Conservation (phyloP, 1,140 invertebrate genomes). For the Caenorhabditis tropicalis region DNA sequence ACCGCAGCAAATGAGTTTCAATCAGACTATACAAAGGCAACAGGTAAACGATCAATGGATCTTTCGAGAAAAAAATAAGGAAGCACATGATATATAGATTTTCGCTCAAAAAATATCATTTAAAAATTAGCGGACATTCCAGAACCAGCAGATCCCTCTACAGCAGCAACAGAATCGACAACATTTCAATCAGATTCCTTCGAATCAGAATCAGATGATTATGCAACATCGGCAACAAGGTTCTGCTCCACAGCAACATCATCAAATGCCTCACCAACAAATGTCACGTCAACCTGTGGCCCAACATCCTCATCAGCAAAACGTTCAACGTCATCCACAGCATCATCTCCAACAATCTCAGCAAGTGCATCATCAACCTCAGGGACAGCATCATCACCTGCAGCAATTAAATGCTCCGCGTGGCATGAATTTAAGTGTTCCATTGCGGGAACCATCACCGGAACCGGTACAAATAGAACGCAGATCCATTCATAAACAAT, state of each 20-base stretch:
- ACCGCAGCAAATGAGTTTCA: no score
- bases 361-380: neutral
- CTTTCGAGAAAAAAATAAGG: no score
- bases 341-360: neutral
- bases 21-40: no score
- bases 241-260: neutral
- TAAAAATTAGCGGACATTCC: neutral
- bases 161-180: neutral
- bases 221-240: neutral
- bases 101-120: neutral
- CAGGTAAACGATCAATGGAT: no score
- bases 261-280: neutral
- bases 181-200: neutral
- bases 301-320: neutral
- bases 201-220: neutral
- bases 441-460: slow-evolving; percentile 14
- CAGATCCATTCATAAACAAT: neutral
- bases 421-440: slow-evolving; percentile 12
- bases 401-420: neutral
- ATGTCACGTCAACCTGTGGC: neutral
- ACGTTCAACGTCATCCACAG: neutral
- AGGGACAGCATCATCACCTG: neutral
- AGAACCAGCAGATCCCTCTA: neutral
- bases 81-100: neutral
- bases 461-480: neutral